phyloP scores from a whole-genome alignment of 2,797 vertebrate species.

The Tokudaia tokunoshimensis region DNA sequence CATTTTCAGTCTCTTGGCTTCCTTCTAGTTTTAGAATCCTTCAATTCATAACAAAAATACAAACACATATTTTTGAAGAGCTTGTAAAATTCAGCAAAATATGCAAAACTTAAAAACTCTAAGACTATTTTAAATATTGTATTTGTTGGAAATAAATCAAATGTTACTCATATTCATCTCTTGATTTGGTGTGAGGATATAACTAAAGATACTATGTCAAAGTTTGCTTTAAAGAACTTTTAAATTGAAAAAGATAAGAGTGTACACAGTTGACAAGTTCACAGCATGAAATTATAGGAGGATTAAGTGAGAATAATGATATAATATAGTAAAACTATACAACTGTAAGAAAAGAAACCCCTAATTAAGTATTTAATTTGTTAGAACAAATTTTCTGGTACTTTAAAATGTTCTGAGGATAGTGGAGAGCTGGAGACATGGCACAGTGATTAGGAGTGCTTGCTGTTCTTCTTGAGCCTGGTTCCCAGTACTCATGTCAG shows the following conservation, averaged over 20 bases:
- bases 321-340: neutral
- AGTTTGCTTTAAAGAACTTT: neutral
- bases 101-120: neutral
- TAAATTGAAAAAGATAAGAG: neutral
- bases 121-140: slow-evolving; percentile 31
- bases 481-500: neutral
- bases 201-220: neutral
- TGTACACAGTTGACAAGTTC: neutral
- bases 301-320: neutral
- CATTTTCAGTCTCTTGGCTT: neutral
- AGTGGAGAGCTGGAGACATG: neutral
- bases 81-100: neutral
- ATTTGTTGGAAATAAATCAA: neutral
- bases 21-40: neutral
- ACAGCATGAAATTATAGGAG: neutral
- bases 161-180: neutral
- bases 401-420: neutral
- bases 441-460: neutral
- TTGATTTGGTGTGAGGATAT: slow-evolving; percentile 13
- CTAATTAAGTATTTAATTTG: neutral
- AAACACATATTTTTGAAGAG: neutral
- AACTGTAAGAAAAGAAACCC: neutral
- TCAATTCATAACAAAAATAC: neutral
- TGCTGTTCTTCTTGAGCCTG: neutral
- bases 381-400: neutral